These are phyloP conservation scores for Diplosoma virens DNA, from an alignment of 23 tunicate genomes.

Conservation along the genomic window DNA sequence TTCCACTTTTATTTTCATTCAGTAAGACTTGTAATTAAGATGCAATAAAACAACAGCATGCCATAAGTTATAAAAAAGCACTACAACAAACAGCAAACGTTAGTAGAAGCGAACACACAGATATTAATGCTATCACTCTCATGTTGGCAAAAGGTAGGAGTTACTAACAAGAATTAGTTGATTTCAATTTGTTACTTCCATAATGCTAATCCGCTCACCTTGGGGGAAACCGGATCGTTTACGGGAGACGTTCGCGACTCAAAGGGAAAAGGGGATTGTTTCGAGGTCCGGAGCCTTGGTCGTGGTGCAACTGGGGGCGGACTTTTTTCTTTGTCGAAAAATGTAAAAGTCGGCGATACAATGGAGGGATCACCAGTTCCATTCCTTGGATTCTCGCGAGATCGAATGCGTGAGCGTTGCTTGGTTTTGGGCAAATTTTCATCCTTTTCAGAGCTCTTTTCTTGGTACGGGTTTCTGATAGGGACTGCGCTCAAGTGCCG, in stretches of 20 bases:
- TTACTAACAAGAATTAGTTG: too few relatives aligned
- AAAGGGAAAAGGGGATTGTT: slow-evolving; percentile 37
- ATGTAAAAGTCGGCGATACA: not conserved
- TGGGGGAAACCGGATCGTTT: not conserved
- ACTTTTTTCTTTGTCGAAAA: not conserved
- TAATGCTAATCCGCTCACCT: slow-evolving; percentile 28
- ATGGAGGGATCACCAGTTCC: slow-evolving; percentile 1
- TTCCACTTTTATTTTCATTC: too few relatives aligned
- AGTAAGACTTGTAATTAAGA: too few relatives aligned
- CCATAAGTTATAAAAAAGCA: too few relatives aligned
- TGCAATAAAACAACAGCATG: too few relatives aligned
- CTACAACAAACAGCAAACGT: too few relatives aligned
- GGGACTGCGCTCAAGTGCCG: slow-evolving; percentile 56
- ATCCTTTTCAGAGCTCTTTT: not conserved
- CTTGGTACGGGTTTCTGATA: not conserved
- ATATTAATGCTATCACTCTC: too few relatives aligned
- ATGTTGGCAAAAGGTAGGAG: too few relatives aligned
- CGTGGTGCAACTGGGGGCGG: slow-evolving; percentile 56
- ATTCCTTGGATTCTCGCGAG: slow-evolving; percentile 10
- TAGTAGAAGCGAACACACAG: too few relatives aligned
- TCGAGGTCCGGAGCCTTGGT: slow-evolving; percentile 18
- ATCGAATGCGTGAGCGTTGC: slow-evolving; percentile 36
- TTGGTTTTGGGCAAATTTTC: slow-evolving; percentile 6
- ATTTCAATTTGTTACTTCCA: too few relatives aligned
- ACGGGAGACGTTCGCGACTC: slow-evolving; percentile 11